Percentiles rank a stretch among this genome's conserved stretches.
Conservation (phyloP, 2,888 invertebrate species). For the Disparrhopalites patrizii region DNA sequence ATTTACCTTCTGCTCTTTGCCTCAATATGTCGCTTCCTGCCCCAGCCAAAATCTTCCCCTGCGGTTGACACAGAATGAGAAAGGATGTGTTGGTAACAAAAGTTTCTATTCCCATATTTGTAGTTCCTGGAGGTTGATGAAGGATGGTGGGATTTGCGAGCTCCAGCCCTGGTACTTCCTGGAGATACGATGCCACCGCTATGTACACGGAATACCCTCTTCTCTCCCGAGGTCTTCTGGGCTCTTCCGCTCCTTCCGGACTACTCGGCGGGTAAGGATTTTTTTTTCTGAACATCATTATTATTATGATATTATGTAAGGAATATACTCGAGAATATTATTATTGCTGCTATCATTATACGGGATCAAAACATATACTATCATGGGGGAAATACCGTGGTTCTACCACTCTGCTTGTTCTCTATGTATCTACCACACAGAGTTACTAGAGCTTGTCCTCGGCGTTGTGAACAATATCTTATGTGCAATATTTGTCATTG, state of each 20-base stretch:
- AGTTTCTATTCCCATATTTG: slow-evolving; percentile 16
- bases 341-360: too few species aligned
- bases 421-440: too few species aligned
- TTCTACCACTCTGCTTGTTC: too few species aligned
- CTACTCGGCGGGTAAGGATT: slow-evolving; percentile 42
- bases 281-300: too few species aligned
- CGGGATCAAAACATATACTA: too few species aligned
- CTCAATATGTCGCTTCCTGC: not conserved
- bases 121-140: slow-evolving; percentile 49
- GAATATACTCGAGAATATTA: too few species aligned
- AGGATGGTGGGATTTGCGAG: slow-evolving; percentile 48
- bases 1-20: too few species aligned
- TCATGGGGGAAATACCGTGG: too few species aligned
- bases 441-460: too few species aligned
- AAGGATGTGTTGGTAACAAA: not conserved
- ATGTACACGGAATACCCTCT: slow-evolving; percentile 49
- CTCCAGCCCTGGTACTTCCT: slow-evolving; percentile 49
- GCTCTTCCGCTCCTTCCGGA: slow-evolving; percentile 49
- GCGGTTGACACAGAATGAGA: not conserved
- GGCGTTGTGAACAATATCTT: too few species aligned
- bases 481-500: too few species aligned
- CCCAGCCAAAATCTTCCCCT: not conserved
- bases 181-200: slow-evolving; percentile 49
- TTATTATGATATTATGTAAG: too few species aligned
- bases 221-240: slow-evolving; percentile 49